Evolutionary conservation across 2,113 vertebrate genomes (phyloP).

Genomic region (Cavia porcellus): DNA sequence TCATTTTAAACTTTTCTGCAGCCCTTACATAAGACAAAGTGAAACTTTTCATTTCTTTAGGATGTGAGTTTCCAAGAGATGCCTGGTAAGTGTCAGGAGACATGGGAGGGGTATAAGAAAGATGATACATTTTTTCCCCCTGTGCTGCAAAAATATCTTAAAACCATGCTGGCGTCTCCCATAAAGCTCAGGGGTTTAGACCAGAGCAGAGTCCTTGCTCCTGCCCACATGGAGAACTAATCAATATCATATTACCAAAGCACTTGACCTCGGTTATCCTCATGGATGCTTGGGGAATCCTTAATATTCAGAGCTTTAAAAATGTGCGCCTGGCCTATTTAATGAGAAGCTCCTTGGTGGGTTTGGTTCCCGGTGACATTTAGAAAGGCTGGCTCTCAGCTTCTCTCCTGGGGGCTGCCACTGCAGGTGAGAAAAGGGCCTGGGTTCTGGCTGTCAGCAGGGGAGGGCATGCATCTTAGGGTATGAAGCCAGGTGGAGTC

Average conservation of each 20-base stretch:
- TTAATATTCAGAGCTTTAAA: conserved; percentile 84
- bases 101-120: neutral
- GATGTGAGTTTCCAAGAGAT: neutral
- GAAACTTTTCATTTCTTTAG: neutral
- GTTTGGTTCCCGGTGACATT: conserved; percentile 86
- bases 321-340: conserved; percentile 81
- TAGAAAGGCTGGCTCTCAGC: conserved; percentile 63
- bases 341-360: conserved; percentile 83
- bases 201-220: conserved; percentile 72
- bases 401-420: neutral
- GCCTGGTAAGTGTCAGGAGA: neutral
- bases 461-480: neutral
- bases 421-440: neutral
- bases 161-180: neutral
- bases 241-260: conserved; percentile 84
- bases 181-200: conserved; percentile 61
- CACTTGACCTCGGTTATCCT: conserved; percentile 85
- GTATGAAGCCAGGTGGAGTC: neutral
- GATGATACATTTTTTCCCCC: neutral
- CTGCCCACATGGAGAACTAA: conserved; percentile 82
- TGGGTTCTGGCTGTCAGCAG: neutral
- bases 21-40: neutral
- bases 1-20: neutral
- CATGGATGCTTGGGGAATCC: conserved; percentile 73
- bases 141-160: conserved; percentile 12